Percentiles rank a stretch among this genome's conserved stretches.
These are phyloP conservation scores for Todus mexicanus DNA, from an alignment of 2,797 vertebrate genomes.

Conservation along the genomic window DNA sequence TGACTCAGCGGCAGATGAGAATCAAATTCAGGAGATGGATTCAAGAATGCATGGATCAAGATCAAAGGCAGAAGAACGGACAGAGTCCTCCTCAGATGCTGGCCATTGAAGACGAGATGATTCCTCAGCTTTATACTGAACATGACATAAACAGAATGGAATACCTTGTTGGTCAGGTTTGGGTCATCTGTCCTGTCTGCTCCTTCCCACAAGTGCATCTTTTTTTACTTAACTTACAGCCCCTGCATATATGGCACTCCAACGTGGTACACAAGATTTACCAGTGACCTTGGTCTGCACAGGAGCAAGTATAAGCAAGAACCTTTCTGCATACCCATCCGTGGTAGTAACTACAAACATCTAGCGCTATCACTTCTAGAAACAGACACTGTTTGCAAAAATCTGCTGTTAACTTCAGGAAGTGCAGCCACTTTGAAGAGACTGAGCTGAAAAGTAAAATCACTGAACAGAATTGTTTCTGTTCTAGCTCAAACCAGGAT, in stretches of 20 bases:
- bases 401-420: background rate
- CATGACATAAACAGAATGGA: background rate
- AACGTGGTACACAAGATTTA: background rate
- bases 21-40: background rate
- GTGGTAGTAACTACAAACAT: background rate
- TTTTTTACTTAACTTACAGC: background rate
- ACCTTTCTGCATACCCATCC: background rate
- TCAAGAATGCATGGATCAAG: background rate
- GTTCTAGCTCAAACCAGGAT: background rate
- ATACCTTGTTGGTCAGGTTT: background rate
- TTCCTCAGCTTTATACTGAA: background rate
- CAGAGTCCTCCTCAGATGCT: background rate
- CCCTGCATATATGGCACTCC: background rate
- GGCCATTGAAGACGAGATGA: background rate
- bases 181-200: background rate
- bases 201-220: background rate
- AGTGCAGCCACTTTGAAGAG: background rate
- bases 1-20: background rate
- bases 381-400: background rate
- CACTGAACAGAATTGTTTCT: background rate
- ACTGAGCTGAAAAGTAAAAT: background rate
- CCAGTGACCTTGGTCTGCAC: background rate
- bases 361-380: background rate
- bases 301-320: background rate
- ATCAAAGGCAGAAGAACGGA: background rate